Conservation (phyloP, 2,113 vertebrate species). For the Mobula birostris region DNA sequence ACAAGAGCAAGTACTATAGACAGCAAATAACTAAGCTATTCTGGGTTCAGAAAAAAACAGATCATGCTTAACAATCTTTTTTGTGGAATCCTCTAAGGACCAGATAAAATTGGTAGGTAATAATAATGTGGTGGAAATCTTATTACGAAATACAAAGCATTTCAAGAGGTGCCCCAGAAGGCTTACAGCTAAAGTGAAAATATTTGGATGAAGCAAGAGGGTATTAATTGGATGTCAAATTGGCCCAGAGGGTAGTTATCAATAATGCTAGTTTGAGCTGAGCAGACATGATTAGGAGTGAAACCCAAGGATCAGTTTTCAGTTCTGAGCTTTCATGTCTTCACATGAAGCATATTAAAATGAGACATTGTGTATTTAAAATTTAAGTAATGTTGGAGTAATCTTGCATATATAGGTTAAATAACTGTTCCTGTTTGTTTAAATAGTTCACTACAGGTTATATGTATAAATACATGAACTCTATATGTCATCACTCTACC, state of each 20-base stretch:
- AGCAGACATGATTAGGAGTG: neutral
- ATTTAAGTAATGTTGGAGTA: too few relatives aligned
- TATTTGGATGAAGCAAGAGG: neutral
- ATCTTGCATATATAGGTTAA: too few relatives aligned
- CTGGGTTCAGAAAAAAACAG: neutral
- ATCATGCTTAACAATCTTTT: neutral
- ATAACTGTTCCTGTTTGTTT: too few relatives aligned
- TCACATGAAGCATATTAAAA: neutral
- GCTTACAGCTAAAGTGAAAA: neutral
- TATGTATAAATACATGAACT: too few relatives aligned
- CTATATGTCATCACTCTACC: too few relatives aligned
- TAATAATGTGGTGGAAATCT: conserved; percentile 1
- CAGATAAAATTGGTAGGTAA: neutral
- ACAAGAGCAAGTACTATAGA: neutral
- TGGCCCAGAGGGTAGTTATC: conserved; percentile 3
- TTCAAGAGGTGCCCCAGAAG: neutral
- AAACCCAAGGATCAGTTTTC: neutral
- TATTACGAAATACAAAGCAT: conserved; percentile 10
- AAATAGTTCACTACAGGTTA: too few relatives aligned
- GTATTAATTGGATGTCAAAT: conserved; percentile 14
- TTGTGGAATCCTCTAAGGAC: neutral
- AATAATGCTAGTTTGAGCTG: neutral
- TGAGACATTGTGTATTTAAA: neutral
- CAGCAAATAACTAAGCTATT: neutral
- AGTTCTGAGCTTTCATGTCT: neutral